These are phyloP conservation scores for Bursaphelenchus okinawaensis DNA, from an alignment of 2,888 invertebrate species.

Conservation along the genomic window DNA sequence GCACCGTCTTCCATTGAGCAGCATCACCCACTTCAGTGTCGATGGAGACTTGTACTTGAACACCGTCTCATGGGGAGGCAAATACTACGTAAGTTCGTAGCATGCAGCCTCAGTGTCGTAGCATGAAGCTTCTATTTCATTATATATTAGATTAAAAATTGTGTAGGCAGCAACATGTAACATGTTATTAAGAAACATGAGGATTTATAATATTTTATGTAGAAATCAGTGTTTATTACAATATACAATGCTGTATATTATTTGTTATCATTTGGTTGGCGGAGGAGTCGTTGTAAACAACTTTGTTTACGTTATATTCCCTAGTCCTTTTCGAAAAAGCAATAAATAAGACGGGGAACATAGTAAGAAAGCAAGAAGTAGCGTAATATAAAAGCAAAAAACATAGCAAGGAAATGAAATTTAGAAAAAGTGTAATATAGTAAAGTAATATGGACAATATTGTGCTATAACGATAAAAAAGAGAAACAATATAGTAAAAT, in stretches of 20 bases:
- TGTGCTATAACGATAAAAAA: not conserved
- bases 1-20: constrained; percentile 50
- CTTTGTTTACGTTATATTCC: not conserved
- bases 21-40: constrained; percentile 53
- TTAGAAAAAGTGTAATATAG: too few species aligned
- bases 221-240: too few species aligned
- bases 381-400: too few species aligned
- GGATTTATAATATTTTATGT: too few species aligned
- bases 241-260: too few species aligned
- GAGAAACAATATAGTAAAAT: constrained; percentile 4
- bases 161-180: too few species aligned
- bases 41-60: constrained; percentile 50
- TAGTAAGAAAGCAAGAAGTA: too few species aligned
- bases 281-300: not conserved
- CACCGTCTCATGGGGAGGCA: constrained; percentile 55
- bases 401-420: too few species aligned
- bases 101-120: not conserved
- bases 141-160: not conserved
- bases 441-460: too few species aligned
- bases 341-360: too few species aligned
- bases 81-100: constrained; percentile 47
- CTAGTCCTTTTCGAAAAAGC: too few species aligned
- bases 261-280: not conserved
- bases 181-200: too few species aligned
- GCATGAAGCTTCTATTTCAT: not conserved